Percentiles rank a stretch among this genome's conserved stretches.
Evolutionary conservation across 64 coral and sea anemone species (phyloP).

Genomic region (Actinia tenebrosa): DNA sequence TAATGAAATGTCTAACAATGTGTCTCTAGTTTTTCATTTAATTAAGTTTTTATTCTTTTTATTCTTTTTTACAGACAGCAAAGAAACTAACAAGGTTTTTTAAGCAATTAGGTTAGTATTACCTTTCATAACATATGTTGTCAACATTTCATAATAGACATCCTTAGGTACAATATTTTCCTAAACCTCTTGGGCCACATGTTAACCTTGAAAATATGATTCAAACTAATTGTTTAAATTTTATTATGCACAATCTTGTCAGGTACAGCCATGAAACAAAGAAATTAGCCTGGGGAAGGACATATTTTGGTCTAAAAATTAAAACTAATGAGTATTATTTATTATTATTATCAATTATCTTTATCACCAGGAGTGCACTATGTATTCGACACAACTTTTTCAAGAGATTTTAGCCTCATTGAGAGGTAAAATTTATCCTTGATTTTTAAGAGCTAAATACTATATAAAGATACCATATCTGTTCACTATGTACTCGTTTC

Average conservation of each 20-base stretch:
- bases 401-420: slow-evolving; percentile 91
- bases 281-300: not conserved
- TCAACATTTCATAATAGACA: too few relatives aligned
- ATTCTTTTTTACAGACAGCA: slow-evolving; percentile 39
- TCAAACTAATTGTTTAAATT: too few relatives aligned
- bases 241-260: not conserved
- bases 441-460: too few relatives aligned
- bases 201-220: too few relatives aligned
- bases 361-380: slow-evolving; percentile 69
- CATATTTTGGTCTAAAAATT: not conserved
- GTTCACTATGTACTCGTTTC: too few relatives aligned
- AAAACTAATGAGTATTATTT: too few relatives aligned
- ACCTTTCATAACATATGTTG: too few relatives aligned
- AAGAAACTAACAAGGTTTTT: slow-evolving; percentile 81
- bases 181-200: too few relatives aligned
- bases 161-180: too few relatives aligned
- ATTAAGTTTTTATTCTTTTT: not conserved
- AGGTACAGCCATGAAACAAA: too few relatives aligned
- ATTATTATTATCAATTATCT: not conserved
- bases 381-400: slow-evolving; percentile 97
- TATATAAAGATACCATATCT: too few relatives aligned
- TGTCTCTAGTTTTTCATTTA: not conserved
- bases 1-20: too few relatives aligned
- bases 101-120: slow-evolving; percentile 72
- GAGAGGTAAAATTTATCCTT: slow-evolving; percentile 55